Evolutionary conservation across 2,888 invertebrate genomes (phyloP).

Genomic region (Keiferia lycopersicella): DNA sequence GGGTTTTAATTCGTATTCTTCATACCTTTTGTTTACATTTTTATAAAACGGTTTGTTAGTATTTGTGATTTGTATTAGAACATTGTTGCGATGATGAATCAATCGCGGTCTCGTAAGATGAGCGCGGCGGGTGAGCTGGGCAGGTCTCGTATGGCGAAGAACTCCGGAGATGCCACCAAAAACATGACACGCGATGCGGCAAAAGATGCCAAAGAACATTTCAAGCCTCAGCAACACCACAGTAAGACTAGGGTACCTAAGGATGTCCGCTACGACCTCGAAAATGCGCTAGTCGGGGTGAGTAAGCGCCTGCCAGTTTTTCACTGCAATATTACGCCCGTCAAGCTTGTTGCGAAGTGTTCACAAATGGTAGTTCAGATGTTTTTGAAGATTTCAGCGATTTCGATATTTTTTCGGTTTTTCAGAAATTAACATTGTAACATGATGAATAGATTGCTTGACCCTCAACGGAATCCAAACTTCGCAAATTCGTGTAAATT

Average conservation of each 20-base stretch:
- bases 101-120: slow-evolving; percentile 43
- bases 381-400: too few relatives aligned
- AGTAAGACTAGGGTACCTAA: slow-evolving; percentile 60
- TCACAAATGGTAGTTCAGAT: too few relatives aligned
- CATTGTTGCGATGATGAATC: slow-evolving; percentile 45
- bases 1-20: slow-evolving; percentile 45
- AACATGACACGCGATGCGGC: background rate
- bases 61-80: slow-evolving; percentile 21
- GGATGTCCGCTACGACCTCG: slow-evolving; percentile 64
- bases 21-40: slow-evolving; percentile 45
- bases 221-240: slow-evolving; percentile 30
- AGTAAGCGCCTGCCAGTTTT: slow-evolving; percentile 38
- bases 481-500: too few relatives aligned
- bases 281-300: slow-evolving; percentile 69
- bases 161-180: slow-evolving; percentile 38
- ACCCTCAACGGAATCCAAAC: too few relatives aligned
- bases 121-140: slow-evolving; percentile 29
- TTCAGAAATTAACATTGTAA: too few relatives aligned
- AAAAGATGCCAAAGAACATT: slow-evolving; percentile 6
- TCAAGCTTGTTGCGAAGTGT: too few relatives aligned
- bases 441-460: too few relatives aligned
- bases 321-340: background rate
- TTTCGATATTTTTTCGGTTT: too few relatives aligned
- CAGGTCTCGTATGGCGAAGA: slow-evolving; percentile 36
- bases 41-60: slow-evolving; percentile 40